phyloP scores from a whole-genome alignment of 2,888 invertebrate species.

The Lysandra bellargus region DNA sequence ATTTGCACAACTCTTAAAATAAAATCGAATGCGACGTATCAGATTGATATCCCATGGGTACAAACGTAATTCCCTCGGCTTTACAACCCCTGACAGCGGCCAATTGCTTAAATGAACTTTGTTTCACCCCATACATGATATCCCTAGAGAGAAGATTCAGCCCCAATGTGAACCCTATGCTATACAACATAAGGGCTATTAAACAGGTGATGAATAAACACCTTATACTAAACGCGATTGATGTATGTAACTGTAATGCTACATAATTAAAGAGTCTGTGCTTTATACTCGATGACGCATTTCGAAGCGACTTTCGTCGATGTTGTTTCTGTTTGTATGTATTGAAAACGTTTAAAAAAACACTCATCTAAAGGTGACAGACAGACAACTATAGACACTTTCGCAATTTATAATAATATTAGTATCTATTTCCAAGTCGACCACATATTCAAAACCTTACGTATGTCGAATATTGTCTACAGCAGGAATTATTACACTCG shows the following conservation, averaged over 20 bases:
- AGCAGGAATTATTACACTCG: not conserved
- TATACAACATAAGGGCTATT: not conserved
- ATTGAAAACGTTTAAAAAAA: too few relatives aligned
- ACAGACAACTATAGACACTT: too few relatives aligned
- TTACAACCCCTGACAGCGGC: constrained; percentile 35
- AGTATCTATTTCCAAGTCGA: too few relatives aligned
- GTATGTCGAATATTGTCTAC: not conserved
- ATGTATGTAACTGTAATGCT: constrained; percentile 16
- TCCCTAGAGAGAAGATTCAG: constrained; percentile 40
- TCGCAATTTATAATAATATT: too few relatives aligned
- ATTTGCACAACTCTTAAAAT: not conserved
- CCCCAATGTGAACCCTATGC: constrained; percentile 7
- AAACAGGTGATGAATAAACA: not conserved
- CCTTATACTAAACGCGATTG: constrained; percentile 19
- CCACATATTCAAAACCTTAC: too few relatives aligned
- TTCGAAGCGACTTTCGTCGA: not conserved
- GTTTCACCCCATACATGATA: constrained; percentile 48
- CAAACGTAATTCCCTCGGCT: constrained; percentile 28
- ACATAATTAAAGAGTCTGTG: not conserved
- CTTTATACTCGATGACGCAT: not conserved
- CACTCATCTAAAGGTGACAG: too few relatives aligned
- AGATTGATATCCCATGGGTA: constrained; percentile 33
- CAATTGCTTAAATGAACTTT: constrained; percentile 48
- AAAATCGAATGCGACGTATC: constrained; percentile 24
- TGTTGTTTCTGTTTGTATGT: too few relatives aligned